A percentile compares a stretch with the other conserved stretches of the same genome.
Conservation (phyloP, 2,797 vertebrate species). For the Sorex maritimensis region DNA sequence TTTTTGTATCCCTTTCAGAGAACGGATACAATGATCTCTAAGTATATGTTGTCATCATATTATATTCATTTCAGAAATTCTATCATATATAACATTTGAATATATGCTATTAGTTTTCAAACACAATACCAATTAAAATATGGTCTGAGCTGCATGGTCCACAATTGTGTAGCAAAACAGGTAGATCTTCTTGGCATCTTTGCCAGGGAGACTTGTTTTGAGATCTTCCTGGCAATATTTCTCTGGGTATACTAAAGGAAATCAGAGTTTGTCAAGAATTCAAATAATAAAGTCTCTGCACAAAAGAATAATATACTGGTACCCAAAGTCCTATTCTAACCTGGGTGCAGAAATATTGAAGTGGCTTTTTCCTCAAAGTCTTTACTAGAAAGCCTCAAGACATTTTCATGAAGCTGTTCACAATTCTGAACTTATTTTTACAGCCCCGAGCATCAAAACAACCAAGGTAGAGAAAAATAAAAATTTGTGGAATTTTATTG, state of each 20-base stretch:
- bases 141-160: background rate
- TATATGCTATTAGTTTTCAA: background rate
- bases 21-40: background rate
- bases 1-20: background rate
- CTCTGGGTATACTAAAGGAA: background rate
- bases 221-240: background rate
- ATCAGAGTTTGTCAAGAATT: background rate
- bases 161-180: background rate
- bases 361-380: slow-evolving; percentile 22
- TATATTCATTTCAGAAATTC: background rate
- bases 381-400: background rate
- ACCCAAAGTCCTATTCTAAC: background rate
- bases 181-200: background rate
- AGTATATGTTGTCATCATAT: background rate
- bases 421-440: slow-evolving; percentile 40
- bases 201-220: background rate
- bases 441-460: background rate
- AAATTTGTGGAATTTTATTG: slow-evolving; percentile 19
- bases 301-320: background rate
- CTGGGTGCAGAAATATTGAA: background rate
- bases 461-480: slow-evolving; percentile 36
- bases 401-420: slow-evolving; percentile 3
- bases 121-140: background rate
- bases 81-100: background rate
- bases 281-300: slow-evolving; percentile 7